Conservation (phyloP, 2,113 vertebrate species). For the Sphyrna mokarran region DNA sequence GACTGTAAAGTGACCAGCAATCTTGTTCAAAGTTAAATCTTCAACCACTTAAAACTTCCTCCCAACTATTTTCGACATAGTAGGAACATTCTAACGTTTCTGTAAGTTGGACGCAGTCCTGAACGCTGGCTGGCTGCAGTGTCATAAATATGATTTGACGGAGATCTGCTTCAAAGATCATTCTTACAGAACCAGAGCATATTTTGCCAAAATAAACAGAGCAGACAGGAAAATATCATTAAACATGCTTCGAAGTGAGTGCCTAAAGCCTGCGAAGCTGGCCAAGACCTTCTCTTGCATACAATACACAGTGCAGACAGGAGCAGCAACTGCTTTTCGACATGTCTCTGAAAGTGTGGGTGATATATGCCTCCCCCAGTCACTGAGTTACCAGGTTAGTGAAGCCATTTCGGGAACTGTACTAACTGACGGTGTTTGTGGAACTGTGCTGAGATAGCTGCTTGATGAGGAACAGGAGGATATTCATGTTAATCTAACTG, state of each 20-base stretch:
- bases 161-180: constrained; percentile 2
- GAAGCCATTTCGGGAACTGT: neutral
- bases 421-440: neutral
- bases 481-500: neutral
- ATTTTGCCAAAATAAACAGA: constrained; percentile 33
- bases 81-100: neutral
- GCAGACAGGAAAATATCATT: constrained; percentile 35
- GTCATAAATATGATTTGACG: constrained; percentile 1
- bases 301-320: neutral
- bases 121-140: neutral
- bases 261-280: neutral
- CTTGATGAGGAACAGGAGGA: neutral
- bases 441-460: neutral
- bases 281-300: constrained; percentile 22
- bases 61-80: neutral
- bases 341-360: constrained; percentile 4
- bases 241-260: constrained; percentile 32
- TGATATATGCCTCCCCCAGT: neutral
- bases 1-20: neutral
- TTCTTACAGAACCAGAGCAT: neutral
- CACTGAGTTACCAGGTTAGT: constrained; percentile 26
- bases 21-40: neutral
- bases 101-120: neutral
- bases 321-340: neutral
- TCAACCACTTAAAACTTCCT: neutral